Evolutionary conservation across 30 jellyfish, hydroid and myxozoan species (phyloP).

Genomic region (Pseudorhiza aurosa): DNA sequence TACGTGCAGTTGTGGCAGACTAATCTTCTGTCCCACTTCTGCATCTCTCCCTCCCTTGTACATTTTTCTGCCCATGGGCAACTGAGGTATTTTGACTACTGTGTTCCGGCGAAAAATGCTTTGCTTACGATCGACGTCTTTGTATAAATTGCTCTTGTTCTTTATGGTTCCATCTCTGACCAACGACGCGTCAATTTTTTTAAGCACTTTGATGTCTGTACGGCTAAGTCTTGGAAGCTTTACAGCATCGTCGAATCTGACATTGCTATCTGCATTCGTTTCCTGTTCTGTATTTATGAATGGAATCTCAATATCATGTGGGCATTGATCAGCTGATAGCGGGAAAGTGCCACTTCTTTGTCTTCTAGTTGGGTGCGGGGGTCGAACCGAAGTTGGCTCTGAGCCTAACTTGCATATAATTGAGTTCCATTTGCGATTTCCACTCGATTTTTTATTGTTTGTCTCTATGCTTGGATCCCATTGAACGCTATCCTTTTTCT

Average conservation of each 20-base stretch:
- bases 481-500: background rate
- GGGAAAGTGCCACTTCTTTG: slow-evolving; percentile 5
- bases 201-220: background rate
- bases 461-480: background rate
- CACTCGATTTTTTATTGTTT: background rate
- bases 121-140: too few relatives aligned
- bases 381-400: background rate
- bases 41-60: background rate
- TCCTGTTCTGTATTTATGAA: background rate
- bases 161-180: background rate
- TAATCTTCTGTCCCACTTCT: background rate
- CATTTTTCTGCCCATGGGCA: too few relatives aligned
- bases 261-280: background rate
- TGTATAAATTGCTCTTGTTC: too few relatives aligned
- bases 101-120: too few relatives aligned
- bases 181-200: background rate
- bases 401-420: too few relatives aligned
- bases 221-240: background rate
- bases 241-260: background rate
- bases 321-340: background rate
- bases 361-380: background rate
- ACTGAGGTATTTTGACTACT: too few relatives aligned
- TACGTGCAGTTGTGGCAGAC: background rate
- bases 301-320: background rate
- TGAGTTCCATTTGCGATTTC: too few relatives aligned